Base-by-base conservation (phyloP, 2,797 vertebrate species). In the Phataginus tetradactyla region DNA sequence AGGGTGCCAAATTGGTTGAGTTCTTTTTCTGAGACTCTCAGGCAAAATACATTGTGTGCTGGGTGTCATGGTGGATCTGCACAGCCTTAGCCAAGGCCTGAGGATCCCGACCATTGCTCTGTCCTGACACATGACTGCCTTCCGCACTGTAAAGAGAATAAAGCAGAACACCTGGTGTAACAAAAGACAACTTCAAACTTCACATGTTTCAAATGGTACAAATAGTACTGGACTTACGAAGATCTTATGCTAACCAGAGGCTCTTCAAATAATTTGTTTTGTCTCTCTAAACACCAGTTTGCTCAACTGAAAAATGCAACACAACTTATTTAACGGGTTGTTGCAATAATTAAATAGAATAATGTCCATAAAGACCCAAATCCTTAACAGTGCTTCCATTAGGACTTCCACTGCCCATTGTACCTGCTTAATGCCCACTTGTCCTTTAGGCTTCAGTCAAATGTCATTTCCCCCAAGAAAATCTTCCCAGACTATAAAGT, bases 1-100 rank as follows among this genome's bases (percentile, higher is more conserved):
- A 45, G 96, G 95, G 97, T 85, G 97, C 97, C 93, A 97, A 95
- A 86, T 87, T 90, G 80, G 96, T 96, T 96, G 97, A 96, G 59
- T 94, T 97, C 94, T 95, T 96, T 92, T 95, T 97, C 97, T 91
- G 97, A 96, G 75, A 97, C 96, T 98, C 98, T 99, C 99, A 99
- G 98, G 99, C 99, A 96, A 99, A 99, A 99, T 99, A 99, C 99
- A 99, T 99, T 55, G 99, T 99, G 98, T 99, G 99, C 98, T 99
- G 99, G 94, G 99, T 99, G 94, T 99, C 99, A 18, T 99, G 99
- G 99, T 99, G 99, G 98, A 99, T 99, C 99, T 99, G 99, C 88
- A 99, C 99, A 0, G 99, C 99, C 98, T 99, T 99, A 86, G 99
- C 99, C 98, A 99, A 98, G 7, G 99, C 99, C 98, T 99, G 99